Percentiles rank a stretch among this genome's conserved stretches.
These are phyloP conservation scores for Romanogobio albipinnatus DNA, from an alignment of 2,113 vertebrate species.

Conservation along the genomic window DNA sequence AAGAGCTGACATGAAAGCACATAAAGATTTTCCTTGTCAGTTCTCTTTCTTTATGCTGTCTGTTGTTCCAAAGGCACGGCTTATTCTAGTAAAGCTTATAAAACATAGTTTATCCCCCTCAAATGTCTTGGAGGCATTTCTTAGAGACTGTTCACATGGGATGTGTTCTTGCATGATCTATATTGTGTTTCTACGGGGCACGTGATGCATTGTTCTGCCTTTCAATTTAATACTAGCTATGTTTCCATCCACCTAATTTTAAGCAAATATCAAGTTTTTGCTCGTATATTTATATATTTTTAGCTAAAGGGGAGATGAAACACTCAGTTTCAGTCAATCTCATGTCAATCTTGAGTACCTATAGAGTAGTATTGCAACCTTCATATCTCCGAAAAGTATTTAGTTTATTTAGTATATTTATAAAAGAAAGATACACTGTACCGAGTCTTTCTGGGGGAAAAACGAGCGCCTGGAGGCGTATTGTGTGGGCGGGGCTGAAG, in stretches of 20 bases:
- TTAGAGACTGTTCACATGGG: not conserved
- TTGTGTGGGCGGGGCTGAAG: no score
- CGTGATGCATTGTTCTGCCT: not conserved
- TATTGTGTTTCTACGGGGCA: not conserved
- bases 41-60: not conserved
- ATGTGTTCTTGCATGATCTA: not conserved
- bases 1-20: not conserved
- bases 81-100: not conserved
- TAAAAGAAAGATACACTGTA: no score
- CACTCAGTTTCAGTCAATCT: no score
- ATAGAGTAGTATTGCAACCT: no score
- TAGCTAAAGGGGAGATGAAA: no score
- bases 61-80: not conserved
- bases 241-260: not conserved
- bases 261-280: not conserved
- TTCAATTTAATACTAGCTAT: not conserved
- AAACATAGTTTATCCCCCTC: not conserved
- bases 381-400: no score
- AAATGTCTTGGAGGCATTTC: not conserved
- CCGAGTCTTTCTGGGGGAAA: no score
- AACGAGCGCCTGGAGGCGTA: no score
- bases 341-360: no score
- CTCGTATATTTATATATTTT: no score
- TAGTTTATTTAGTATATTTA: no score
- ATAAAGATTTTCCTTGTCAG: not conserved